These are phyloP conservation scores for Notarius quadriscutis DNA, from an alignment of 2,113 vertebrate genomes.

Conservation along the genomic window DNA sequence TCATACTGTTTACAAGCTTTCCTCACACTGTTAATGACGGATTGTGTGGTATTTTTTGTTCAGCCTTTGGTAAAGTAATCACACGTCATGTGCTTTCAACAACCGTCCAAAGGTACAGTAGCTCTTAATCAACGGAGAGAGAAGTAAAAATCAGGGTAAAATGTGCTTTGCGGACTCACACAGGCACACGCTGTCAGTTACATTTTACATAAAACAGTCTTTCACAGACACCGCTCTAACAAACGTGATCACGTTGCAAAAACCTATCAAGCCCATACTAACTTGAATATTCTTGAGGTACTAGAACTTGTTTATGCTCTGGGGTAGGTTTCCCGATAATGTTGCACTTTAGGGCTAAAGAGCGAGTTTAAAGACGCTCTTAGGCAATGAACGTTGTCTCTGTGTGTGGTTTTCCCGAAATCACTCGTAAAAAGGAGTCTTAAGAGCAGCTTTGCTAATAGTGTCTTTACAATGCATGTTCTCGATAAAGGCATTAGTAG, in stretches of 20 bases:
- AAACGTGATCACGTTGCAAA: neutral
- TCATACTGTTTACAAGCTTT: neutral
- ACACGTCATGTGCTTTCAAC: neutral
- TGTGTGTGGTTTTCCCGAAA: too few relatives aligned
- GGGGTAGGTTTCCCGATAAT: neutral
- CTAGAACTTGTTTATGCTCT: neutral
- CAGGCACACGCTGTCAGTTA: too few relatives aligned
- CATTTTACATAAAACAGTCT: neutral
- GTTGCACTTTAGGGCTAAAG: too few relatives aligned
- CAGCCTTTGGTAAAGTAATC: neutral
- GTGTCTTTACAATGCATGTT: too few relatives aligned
- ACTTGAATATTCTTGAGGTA: neutral
- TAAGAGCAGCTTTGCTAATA: too few relatives aligned
- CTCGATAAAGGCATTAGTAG: too few relatives aligned
- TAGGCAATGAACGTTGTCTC: too few relatives aligned
- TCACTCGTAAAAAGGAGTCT: too few relatives aligned
- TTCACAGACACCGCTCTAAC: neutral
- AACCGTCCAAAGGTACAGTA: neutral
- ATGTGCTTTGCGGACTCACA: neutral
- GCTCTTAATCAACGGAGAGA: neutral
- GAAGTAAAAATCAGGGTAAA: neutral
- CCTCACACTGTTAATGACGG: neutral
- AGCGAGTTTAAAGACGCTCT: too few relatives aligned
- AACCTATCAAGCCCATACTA: neutral
- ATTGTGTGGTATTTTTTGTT: neutral